These are phyloP conservation scores for Ectropis crepuscularia DNA, from an alignment of 2,888 invertebrate species.

Conservation along the genomic window DNA sequence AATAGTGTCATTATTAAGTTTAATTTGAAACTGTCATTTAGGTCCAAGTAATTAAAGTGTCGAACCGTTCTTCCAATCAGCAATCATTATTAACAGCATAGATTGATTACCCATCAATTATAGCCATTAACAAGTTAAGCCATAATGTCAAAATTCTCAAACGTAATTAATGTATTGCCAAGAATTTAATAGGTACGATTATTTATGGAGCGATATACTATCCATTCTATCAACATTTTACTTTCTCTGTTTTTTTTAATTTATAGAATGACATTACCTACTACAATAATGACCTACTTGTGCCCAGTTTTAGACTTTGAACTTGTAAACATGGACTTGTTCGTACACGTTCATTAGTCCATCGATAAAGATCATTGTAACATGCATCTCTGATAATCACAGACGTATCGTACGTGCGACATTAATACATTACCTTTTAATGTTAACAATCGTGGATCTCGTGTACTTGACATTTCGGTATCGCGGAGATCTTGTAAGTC, in stretches of 20 bases:
- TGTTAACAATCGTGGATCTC: conserved; percentile 52
- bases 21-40: conserved; percentile 1
- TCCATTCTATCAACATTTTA: conserved; percentile 16
- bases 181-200: conserved; percentile 15
- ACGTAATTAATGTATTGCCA: conserved; percentile 25
- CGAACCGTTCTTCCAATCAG: conserved; percentile 14
- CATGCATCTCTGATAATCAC: conserved; percentile 47
- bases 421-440: conserved; percentile 50
- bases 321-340: conserved; percentile 41
- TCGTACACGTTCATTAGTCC: conserved; percentile 38
- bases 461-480: conserved; percentile 69
- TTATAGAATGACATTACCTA: conserved; percentile 24
- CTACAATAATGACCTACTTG: conserved; percentile 34
- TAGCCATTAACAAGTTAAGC: conserved; percentile 17
- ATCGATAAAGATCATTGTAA: conserved; percentile 47
- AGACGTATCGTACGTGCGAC: conserved; percentile 51
- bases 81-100: conserved; percentile 16
- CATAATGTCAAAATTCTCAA: conserved; percentile 29
- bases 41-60: conserved; percentile 8
- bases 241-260: conserved; percentile 33
- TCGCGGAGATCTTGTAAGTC: conserved; percentile 44
- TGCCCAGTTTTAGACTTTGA: conserved; percentile 49
- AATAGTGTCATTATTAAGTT: neutral
- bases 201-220: conserved; percentile 21
- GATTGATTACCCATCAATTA: conserved; percentile 23